phyloP scores from a whole-genome alignment of 2,888 invertebrate genomes.

The Frankliniella fusca region DNA sequence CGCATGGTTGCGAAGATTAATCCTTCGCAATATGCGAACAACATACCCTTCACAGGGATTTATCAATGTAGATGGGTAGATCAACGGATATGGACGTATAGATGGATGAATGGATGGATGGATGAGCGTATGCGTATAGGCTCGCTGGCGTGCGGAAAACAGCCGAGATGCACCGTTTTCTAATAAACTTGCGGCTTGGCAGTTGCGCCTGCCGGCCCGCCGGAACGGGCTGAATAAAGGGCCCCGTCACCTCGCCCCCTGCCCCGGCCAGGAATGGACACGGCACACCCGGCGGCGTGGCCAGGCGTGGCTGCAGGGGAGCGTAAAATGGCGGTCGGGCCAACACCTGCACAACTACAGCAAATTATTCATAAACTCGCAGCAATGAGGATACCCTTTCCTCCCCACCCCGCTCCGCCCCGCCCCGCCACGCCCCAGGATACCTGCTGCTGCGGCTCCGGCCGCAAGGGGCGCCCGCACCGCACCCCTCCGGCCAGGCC shows the following conservation, averaged over 20 bases:
- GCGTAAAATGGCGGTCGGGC: not conserved
- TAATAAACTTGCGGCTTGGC: no score
- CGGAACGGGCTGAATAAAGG: no score
- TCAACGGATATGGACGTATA: no score
- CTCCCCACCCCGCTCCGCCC: not conserved
- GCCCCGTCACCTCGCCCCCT: no score
- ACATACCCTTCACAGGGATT: no score
- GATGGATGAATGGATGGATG: not conserved
- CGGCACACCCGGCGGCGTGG: not conserved
- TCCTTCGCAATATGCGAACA: no score
- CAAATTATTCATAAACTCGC: constrained; percentile 25
- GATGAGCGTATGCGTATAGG: not conserved
- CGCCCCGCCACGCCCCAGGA: not conserved
- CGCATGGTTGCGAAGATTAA: no score
- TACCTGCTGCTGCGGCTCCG: not conserved
- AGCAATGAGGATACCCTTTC: constrained; percentile 1
- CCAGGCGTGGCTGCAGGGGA: not conserved
- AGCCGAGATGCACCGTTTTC: no score
- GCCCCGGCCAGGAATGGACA: not conserved
- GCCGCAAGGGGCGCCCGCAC: not conserved
- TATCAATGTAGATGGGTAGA: no score
- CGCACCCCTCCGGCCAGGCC: not conserved
- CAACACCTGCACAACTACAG: constrained; percentile 12
- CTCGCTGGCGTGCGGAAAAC: not conserved
- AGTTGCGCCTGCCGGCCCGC: no score